Conservation (phyloP, 2,797 vertebrate species). For the Sarcophilus harrisii region DNA sequence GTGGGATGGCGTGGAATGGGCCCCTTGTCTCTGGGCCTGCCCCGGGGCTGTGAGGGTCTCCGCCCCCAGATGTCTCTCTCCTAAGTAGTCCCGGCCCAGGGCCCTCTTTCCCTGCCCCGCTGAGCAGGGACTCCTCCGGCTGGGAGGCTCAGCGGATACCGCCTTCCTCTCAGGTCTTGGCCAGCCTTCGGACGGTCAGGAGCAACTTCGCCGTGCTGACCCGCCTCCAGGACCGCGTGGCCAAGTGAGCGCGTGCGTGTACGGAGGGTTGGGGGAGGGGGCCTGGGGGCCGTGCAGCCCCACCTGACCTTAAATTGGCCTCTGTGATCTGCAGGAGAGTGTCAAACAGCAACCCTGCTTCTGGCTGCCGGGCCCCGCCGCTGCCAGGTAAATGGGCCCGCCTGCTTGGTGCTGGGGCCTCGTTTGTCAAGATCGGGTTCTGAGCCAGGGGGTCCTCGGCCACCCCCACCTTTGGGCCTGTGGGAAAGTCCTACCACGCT, state of each 20-base stretch:
- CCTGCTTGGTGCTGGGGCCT: slow-evolving; percentile 52
- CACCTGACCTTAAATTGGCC: background rate
- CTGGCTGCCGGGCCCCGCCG: slow-evolving; percentile 87
- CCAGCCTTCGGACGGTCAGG: slow-evolving; percentile 93
- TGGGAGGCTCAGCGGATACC: slow-evolving; percentile 42
- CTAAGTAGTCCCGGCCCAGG: background rate
- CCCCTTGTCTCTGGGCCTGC: background rate
- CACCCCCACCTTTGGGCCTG: slow-evolving; percentile 54
- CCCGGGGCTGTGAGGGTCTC: background rate
- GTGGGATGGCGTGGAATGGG: background rate
- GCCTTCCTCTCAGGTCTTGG: slow-evolving; percentile 88
- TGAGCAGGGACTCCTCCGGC: background rate
- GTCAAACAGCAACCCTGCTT: slow-evolving; percentile 85
- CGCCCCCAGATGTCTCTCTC: background rate
- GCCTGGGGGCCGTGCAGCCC: background rate
- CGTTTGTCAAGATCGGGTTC: slow-evolving; percentile 41
- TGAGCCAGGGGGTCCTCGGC: slow-evolving; percentile 72
- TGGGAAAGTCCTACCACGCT: background rate
- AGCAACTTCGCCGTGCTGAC: slow-evolving; percentile 91
- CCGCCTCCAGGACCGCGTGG: slow-evolving; percentile 87
- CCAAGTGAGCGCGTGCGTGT: slow-evolving; percentile 84
- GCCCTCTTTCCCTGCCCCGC: background rate
- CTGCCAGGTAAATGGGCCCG: slow-evolving; percentile 87
- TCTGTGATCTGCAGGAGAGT: slow-evolving; percentile 83
- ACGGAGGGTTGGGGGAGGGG: background rate